phyloP scores from a whole-genome alignment of 64 coral and sea anemone genomes.

The Porites lutea region DNA sequence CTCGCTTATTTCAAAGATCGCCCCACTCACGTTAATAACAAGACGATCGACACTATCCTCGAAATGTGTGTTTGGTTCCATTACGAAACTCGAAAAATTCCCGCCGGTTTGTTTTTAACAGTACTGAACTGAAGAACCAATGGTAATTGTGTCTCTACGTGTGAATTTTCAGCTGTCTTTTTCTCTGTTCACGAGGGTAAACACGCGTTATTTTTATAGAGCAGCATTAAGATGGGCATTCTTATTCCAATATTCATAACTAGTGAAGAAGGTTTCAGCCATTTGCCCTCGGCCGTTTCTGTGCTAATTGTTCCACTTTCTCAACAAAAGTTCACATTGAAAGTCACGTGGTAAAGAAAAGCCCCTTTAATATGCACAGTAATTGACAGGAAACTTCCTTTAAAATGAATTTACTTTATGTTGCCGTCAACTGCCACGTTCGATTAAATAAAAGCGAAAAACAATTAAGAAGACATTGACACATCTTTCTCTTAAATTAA shows the following conservation, averaged over 20 bases:
- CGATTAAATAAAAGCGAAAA: background rate
- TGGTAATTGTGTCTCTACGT: background rate
- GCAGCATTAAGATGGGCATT: background rate
- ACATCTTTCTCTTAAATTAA: background rate
- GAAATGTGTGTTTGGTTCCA: background rate
- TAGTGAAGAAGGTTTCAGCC: background rate
- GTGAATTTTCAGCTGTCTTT: background rate
- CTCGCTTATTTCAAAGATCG: conserved; percentile 78
- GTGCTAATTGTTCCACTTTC: background rate
- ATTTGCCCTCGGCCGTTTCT: conserved; percentile 2
- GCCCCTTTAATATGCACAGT: background rate
- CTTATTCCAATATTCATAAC: background rate
- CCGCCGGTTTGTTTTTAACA: background rate
- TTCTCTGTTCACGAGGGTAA: background rate
- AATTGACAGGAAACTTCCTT: background rate
- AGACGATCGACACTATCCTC: conserved; percentile 26
- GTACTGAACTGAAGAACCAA: background rate
- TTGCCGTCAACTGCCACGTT: background rate
- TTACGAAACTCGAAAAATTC: background rate
- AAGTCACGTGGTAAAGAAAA: conserved; percentile 1
- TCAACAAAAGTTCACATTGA: background rate
- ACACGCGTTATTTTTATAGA: background rate
- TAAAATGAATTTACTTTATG: background rate
- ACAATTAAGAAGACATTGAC: background rate
- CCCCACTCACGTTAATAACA: conserved; percentile 85